phyloP scores from a whole-genome alignment of 1,140 invertebrate genomes.

The Elysia chlorotica region DNA sequence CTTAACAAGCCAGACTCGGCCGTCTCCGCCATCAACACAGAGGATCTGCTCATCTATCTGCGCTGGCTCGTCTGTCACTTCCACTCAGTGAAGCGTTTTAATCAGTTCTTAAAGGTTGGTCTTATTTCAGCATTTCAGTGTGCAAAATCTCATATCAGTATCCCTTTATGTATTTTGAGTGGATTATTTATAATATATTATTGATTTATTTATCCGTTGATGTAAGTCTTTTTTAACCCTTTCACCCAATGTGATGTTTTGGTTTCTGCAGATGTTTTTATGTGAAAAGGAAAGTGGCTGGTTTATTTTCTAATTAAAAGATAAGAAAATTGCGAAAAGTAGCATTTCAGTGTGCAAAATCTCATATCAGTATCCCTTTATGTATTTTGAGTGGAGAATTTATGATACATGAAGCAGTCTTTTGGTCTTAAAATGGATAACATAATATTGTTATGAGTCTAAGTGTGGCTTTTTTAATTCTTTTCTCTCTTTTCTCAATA shows the following conservation, averaged over 20 bases:
- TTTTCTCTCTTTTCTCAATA: too few relatives aligned
- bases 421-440: too few relatives aligned
- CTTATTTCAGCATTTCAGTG: not conserved
- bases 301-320: too few relatives aligned
- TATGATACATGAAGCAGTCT: not conserved
- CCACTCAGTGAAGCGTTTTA: constrained; percentile 53
- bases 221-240: not conserved
- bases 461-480: not conserved
- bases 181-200: not conserved
- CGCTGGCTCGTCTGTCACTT: constrained; percentile 58
- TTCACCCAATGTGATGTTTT: not conserved
- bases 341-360: too few relatives aligned
- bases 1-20: constrained; percentile 36
- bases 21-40: constrained; percentile 40
- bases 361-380: too few relatives aligned
- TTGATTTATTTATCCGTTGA: not conserved
- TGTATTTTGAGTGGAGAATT: not conserved
- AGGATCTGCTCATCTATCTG: constrained; percentile 59
- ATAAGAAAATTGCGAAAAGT: too few relatives aligned
- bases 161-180: not conserved
- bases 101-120: constrained; percentile 56
- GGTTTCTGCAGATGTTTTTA: not conserved
- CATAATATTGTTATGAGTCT: not conserved
- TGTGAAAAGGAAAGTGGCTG: too few relatives aligned
- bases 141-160: too few relatives aligned